Base-by-base conservation (phyloP, 1,140 invertebrate species). In the Aphelinus atriplicis region DNA sequence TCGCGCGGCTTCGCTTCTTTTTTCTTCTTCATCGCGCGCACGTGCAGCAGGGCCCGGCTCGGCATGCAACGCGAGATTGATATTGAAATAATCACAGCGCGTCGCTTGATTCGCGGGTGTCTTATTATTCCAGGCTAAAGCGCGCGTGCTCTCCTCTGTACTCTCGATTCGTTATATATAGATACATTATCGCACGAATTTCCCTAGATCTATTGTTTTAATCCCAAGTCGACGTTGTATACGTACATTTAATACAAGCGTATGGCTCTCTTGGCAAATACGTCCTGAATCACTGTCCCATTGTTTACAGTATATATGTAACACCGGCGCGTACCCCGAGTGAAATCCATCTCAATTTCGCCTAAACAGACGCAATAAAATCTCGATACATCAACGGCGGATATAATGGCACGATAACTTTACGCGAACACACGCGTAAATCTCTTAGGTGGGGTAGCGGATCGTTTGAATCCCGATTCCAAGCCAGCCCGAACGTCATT, bases 91-190 rank as follows among this genome's bases (percentile, higher is more conserved):
- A 58, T 66, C 46, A 56, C 51, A 64, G 53, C 3, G 47, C 47
- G 50, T n/a, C 60, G 10, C 67, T 60, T 45, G 57, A 70, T 61
- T 51, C 60, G 50, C 57, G 57, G 48, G 46, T 10, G 45, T 47
- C 58, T 68, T 68, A 58, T 68, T 26, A 68, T 45, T 68, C 58
- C 26, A 26, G 50, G 57, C 58, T 46, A 57, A 68, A 48, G 48
- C 9, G 46, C 26, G 7, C 5, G 43, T 56, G 56, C 26, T 26
- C 26, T 26, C 26, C 26, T 26, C 26, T 26, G 0, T 26, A 26
- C 26, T 26, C 26, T 26, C 26, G 0, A 26, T 26, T 26, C 0
- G 26, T 26, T 26, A 26, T 26, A 26, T 26, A 26, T 26, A 26
- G 26, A 26, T 26, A 26, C 26, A 0, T 26, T 26, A 26, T 26